Conservation (phyloP, 2,888 invertebrate genomes). For the Limnephilus marmoratus region DNA sequence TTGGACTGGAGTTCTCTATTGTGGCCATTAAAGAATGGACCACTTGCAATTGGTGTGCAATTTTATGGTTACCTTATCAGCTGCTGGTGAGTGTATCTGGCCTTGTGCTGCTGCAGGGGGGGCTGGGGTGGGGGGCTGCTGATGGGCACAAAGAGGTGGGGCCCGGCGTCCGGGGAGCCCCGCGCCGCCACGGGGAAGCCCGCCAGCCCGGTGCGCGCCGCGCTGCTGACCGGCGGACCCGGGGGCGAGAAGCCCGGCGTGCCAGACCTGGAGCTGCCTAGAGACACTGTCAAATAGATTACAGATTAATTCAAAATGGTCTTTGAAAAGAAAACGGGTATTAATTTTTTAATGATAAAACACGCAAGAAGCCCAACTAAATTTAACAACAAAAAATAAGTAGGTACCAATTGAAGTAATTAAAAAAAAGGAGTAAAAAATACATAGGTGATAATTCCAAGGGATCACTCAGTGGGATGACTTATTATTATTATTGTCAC, state of each 20-base stretch:
- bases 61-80: conserved; percentile 70
- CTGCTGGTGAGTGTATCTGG: conserved; percentile 69
- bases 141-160: conserved; percentile 93
- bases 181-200: neutral
- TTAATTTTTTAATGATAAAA: too few relatives aligned
- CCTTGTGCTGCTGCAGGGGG: conserved; percentile 68
- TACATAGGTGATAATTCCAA: too few relatives aligned
- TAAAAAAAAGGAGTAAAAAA: too few relatives aligned
- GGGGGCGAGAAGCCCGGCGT: conserved; percentile 93
- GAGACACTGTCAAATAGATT: conserved; percentile 81
- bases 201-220: conserved; percentile 4
- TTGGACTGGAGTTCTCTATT: too few relatives aligned
- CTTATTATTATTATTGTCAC: too few relatives aligned
- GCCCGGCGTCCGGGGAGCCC: conserved; percentile 75
- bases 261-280: conserved; percentile 95
- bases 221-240: conserved; percentile 69
- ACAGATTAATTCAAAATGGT: neutral
- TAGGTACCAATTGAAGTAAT: too few relatives aligned
- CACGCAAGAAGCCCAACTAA: too few relatives aligned
- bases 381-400: too few relatives aligned
- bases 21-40: too few relatives aligned
- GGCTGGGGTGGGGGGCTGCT: conserved; percentile 81
- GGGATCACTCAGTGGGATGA: too few relatives aligned
- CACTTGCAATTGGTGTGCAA: too few relatives aligned
- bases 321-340: too few relatives aligned